Conservation (phyloP, 2,113 vertebrate species). For the Megaceryle maxima region DNA sequence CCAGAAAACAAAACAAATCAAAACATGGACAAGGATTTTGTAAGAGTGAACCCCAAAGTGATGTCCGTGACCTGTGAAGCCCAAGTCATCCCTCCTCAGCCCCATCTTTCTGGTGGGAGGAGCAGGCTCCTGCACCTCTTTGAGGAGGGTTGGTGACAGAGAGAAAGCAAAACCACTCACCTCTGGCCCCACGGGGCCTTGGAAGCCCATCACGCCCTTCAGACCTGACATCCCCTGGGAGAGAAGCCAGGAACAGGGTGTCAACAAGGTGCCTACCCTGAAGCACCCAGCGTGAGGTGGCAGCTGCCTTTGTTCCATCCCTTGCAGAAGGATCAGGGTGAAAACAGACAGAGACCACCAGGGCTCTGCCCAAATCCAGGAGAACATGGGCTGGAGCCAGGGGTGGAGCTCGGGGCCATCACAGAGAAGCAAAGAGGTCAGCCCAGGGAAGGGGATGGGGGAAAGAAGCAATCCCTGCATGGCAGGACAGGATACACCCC, state of each 20-base stretch:
- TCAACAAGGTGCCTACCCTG: neutral
- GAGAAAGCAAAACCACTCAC: constrained; percentile 67
- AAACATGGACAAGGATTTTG: neutral
- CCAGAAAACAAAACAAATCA: too few relatives aligned
- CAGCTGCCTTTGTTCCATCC: neutral
- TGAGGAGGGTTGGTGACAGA: neutral
- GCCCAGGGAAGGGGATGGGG: neutral
- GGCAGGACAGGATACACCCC: neutral
- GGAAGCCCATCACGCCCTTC: constrained; percentile 75
- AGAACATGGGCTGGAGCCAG: neutral
- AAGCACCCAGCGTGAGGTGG: neutral
- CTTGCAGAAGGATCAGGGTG: neutral
- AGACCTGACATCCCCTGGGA: constrained; percentile 78
- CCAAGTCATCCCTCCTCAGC: neutral
- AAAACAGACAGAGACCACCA: accelerated
- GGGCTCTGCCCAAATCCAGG: neutral
- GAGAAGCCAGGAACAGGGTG: neutral
- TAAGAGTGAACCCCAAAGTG: neutral
- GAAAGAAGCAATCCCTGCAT: neutral
- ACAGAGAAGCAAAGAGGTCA: neutral
- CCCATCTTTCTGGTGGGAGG: neutral
- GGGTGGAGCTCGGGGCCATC: accelerated
- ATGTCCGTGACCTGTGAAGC: neutral
- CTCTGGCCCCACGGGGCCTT: constrained; percentile 76
- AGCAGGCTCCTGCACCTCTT: neutral